Evolutionary conservation across 2,797 vertebrate species (phyloP), one percentile per base, ranked within the genome.

Genomic region (Danionella dracula): DNA sequence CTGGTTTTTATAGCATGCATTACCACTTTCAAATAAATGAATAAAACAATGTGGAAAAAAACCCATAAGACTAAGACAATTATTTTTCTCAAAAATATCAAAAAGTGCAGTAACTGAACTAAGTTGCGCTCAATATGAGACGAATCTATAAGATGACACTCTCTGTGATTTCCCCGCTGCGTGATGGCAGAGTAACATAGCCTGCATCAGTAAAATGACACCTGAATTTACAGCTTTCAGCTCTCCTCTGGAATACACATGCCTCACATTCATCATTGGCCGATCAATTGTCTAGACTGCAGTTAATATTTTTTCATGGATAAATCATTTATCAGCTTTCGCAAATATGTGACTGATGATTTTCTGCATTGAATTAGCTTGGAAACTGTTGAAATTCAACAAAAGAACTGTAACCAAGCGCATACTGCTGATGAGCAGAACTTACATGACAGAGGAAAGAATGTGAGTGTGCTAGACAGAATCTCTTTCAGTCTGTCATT

Each of bases 241-340:
- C 70, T 74, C 71, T 73, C 66, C 75, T 49, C 74, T 74, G 68
- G 72, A 76, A 80, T 80, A 71, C 66, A 68, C 58, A 59, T 31
- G 46, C 62, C 72, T 61, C 48, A 40, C 79, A 79, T 80, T 79
- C 73, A 81, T 82, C 77, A 83, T 74, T 58, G 27, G 49, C 64
- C 66, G 67, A 84, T 84, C 80, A 81, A 82, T 82, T 70, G 78
- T 77, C 75, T 72, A 71, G 72, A 74, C 72, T 72, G 66, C 71
- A 80, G 71, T 77, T 78, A 76, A 81, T 81, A 78, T 83, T 79
- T 82, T 80, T 79, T 77, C 80, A 76, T 77, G 72, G 75, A 80
- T 76, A 74, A 81, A 78, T 73, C 72, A 81, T 83, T 77, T 80
- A 78, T 80, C 73, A 75, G 76, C 64, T 76, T 79, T 82, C 74